These are phyloP conservation scores for Sphinx pinastri DNA, from an alignment of 2,888 invertebrate species.

Conservation along the genomic window DNA sequence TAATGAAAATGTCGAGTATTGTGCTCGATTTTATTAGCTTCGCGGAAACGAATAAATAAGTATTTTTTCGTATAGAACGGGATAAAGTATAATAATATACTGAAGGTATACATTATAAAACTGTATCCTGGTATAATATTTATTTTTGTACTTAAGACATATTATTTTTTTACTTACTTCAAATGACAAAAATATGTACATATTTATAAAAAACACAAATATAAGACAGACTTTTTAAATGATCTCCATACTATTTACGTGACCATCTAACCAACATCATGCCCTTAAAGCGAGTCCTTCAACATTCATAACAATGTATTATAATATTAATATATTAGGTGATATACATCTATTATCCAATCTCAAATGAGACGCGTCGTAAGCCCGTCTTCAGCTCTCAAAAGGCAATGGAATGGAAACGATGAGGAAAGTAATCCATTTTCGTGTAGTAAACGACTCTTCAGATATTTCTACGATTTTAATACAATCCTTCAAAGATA, in stretches of 20 bases:
- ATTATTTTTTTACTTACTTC: too few relatives aligned
- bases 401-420: conserved; percentile 67
- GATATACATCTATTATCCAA: background rate
- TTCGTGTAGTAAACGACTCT: conserved; percentile 38
- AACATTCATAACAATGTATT: too few relatives aligned
- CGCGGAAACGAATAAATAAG: background rate
- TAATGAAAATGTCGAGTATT: conserved; percentile 11
- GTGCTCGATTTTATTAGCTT: conserved; percentile 5
- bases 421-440: conserved; percentile 76
- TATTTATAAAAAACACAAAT: too few relatives aligned
- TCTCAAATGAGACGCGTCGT: conserved; percentile 49
- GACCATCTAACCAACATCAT: too few relatives aligned
- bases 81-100: background rate
- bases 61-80: conserved; percentile 24
- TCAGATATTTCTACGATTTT: background rate
- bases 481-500: conserved; percentile 2
- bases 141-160: too few relatives aligned
- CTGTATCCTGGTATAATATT: too few relatives aligned
- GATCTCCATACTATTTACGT: too few relatives aligned
- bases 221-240: too few relatives aligned
- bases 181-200: too few relatives aligned
- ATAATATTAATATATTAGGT: too few relatives aligned
- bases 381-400: conserved; percentile 56
- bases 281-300: too few relatives aligned
- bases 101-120: too few relatives aligned